A percentile compares a stretch with the other conserved stretches of the same genome.
phyloP scores from a whole-genome alignment of 2,113 vertebrate genomes.

The Fregetta grallaria region DNA sequence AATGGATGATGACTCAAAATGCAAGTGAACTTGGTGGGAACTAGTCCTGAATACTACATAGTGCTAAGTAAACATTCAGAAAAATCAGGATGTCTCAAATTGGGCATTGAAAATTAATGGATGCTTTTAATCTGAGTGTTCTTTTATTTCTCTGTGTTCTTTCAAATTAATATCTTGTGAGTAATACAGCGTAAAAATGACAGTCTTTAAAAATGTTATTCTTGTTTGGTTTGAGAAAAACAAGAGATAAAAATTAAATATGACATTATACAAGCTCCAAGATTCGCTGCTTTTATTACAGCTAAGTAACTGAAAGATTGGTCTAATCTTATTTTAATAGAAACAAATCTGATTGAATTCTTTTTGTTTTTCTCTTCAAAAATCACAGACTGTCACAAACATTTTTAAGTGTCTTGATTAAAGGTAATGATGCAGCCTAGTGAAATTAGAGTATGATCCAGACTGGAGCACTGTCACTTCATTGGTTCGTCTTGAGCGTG shows the following conservation, averaged over 20 bases:
- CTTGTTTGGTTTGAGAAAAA: slow-evolving; percentile 10
- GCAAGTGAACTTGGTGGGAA: not conserved
- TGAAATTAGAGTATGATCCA: not conserved
- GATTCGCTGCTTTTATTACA: not conserved
- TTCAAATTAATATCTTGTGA: not conserved
- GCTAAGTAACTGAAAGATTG: not conserved
- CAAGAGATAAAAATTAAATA: not conserved
- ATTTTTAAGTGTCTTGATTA: not conserved
- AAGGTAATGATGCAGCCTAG: not conserved
- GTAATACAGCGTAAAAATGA: not conserved
- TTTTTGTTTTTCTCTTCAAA: not conserved
- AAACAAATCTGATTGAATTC: not conserved
- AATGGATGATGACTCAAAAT: not conserved
- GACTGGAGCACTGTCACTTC: not conserved
- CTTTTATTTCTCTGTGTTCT: not conserved
- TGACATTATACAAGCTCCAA: not conserved
- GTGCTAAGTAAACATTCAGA: not conserved
- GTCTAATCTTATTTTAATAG: not conserved
- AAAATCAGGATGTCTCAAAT: not conserved
- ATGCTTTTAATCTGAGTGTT: not conserved
- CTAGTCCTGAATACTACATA: not conserved
- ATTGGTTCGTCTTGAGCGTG: not conserved
- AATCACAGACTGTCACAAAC: not conserved
- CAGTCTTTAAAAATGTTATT: not conserved
- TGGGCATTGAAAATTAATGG: not conserved